Evolutionary conservation across 1,140 invertebrate species (phyloP), one percentile per base, ranked within the genome.

Genomic region (Conus betulinus): DNA sequence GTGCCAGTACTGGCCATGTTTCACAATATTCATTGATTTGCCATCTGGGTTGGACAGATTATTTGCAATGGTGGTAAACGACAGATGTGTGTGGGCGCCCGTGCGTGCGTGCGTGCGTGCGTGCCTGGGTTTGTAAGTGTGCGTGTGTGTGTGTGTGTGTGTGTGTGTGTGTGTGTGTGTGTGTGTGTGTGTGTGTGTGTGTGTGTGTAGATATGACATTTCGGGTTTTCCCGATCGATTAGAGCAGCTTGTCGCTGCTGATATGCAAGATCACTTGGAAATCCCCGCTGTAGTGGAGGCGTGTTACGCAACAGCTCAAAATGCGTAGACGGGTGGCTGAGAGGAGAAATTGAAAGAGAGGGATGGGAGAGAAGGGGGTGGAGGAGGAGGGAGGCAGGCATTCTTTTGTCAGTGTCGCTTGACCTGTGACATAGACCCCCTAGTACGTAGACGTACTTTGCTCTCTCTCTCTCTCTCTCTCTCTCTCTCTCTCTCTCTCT

Each of bases 81-180:
- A 39, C 15, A 60, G 8, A 60, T 71, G 20, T 71, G 67, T 71
- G 67, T 71, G 67, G 8, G 67, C 17, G 67, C 20, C 8, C 17
- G 67, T 71, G 67, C 4, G 67, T 71, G 67, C 4, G 67, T 10
- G 3, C 20, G 67, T 71, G 67, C 20, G 67, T 71, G 67, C 20
- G 67, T 71, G 67, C 10, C 11, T 71, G 67, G 11, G 67, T 71
- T 3, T 71, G 67, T 71, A 7, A 5, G 67, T 71, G 67, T 71
- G 67, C 10, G 67, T 71, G 67, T 71, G 67, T 71, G 67, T 71
- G 67, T 71, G 67, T 71, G 67, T 71, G 67, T 71, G 67, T 71
- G 67, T 71, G 67, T 71, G 67, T 71, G 67, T 71, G 67, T 10
- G 67, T 20, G 13, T 10, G 13, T 71, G 67, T 10, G 67, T 71